phyloP scores from a whole-genome alignment of 2,797 vertebrate genomes.

The Acanthornis magna region DNA sequence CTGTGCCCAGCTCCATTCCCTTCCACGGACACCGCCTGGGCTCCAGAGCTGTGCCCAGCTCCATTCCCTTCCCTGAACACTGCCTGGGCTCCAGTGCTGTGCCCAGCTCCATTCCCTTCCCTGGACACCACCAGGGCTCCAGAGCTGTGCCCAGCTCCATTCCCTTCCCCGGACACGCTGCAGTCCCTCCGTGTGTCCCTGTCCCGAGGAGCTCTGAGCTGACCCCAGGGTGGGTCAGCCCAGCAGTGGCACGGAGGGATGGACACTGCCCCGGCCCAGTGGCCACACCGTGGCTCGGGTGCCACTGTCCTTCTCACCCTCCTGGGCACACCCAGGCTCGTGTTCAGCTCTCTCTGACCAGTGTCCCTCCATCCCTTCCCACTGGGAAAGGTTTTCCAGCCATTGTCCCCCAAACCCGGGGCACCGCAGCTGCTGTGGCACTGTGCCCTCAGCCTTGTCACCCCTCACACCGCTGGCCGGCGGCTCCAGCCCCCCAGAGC shows the following conservation, averaged over 20 bases:
- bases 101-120: not conserved
- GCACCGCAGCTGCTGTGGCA: fast-evolving
- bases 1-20: not conserved
- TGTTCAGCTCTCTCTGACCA: fast-evolving
- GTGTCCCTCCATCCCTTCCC: not conserved
- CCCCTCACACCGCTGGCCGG: fast-evolving
- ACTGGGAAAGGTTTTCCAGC: not conserved
- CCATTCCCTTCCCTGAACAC: not conserved
- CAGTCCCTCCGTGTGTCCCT: not conserved
- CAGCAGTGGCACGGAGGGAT: not conserved
- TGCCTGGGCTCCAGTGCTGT: too few relatives aligned
- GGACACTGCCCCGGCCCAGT: not conserved
- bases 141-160: too few relatives aligned
- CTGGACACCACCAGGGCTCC: too few relatives aligned
- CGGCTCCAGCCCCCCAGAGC: not conserved
- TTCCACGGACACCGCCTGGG: too few relatives aligned
- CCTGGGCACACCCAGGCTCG: not conserved
- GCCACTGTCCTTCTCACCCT: not conserved
- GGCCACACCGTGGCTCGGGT: not conserved
- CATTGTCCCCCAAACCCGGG: not conserved
- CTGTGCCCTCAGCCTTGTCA: too few relatives aligned
- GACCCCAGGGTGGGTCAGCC: too few relatives aligned
- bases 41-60: too few relatives aligned
- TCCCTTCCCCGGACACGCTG: not conserved
- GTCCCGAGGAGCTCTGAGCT: too few relatives aligned